phyloP scores from a whole-genome alignment of 2,888 invertebrate species.

The Lithosia quadra region DNA sequence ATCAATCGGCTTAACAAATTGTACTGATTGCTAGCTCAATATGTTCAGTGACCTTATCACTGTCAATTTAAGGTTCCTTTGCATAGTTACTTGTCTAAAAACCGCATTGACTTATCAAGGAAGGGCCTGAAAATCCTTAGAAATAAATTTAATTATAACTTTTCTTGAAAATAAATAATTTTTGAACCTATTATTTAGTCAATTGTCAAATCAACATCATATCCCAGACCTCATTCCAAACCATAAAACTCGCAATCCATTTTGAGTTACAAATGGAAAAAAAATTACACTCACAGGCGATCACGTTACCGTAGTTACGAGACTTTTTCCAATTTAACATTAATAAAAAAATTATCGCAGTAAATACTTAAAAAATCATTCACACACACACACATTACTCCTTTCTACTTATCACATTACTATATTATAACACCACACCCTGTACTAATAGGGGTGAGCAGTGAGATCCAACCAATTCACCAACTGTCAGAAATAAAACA shows the following conservation, averaged over 20 bases:
- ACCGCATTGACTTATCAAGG: not conserved
- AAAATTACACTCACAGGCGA: too few relatives aligned
- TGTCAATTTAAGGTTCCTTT: too few relatives aligned
- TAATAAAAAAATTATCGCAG: not conserved
- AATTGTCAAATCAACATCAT: not conserved
- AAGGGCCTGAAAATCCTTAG: not conserved
- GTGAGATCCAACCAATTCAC: constrained; percentile 3
- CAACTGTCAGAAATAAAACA: not conserved
- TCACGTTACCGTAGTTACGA: not conserved
- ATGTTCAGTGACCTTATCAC: too few relatives aligned
- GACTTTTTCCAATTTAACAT: not conserved
- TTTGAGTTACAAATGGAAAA: not conserved
- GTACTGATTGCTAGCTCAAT: too few relatives aligned
- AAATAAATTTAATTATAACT: not conserved
- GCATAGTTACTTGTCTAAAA: not conserved
- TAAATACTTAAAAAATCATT: constrained; percentile 1
- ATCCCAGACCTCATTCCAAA: not conserved
- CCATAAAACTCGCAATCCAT: not conserved
- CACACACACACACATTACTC: not conserved
- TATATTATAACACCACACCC: constrained; percentile 1
- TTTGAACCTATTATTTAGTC: not conserved
- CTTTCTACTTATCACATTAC: constrained; percentile 1
- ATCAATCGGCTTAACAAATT: not conserved
- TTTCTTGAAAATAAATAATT: not conserved
- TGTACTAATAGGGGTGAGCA: constrained; percentile 4